Evolutionary conservation across 2,888 invertebrate genomes (phyloP).

Genomic region (Cantharis flavilabris): DNA sequence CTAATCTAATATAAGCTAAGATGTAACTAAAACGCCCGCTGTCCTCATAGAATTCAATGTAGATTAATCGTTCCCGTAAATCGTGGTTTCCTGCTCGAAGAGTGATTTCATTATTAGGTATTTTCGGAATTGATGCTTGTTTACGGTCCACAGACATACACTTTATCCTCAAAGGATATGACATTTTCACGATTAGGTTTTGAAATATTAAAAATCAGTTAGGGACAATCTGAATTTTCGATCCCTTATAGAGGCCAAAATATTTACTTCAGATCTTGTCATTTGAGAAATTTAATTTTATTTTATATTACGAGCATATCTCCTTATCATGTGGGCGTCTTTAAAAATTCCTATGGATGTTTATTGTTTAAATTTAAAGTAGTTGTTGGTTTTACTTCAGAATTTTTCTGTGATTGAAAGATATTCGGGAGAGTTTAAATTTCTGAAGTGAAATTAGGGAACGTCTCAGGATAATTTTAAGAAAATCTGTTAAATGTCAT

Average conservation of each 20-base stretch:
- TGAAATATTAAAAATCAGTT: neutral
- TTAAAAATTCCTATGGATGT: too few relatives aligned
- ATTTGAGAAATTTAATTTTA: too few relatives aligned
- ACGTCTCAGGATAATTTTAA: too few relatives aligned
- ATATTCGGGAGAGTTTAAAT: too few relatives aligned
- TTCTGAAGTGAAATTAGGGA: too few relatives aligned
- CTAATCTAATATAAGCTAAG: neutral
- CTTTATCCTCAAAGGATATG: neutral
- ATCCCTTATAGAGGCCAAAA: neutral
- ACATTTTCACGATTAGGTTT: neutral
- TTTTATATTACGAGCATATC: too few relatives aligned
- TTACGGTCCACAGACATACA: neutral
- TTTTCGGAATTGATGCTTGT: neutral
- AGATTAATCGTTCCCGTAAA: neutral
- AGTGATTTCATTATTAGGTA: neutral
- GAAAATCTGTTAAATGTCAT: too few relatives aligned
- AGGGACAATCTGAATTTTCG: neutral
- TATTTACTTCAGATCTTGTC: too few relatives aligned
- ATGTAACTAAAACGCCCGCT: neutral
- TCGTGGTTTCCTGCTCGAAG: neutral
- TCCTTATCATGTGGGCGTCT: too few relatives aligned
- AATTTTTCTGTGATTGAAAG: too few relatives aligned
- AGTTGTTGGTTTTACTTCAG: too few relatives aligned
- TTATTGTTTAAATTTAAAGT: too few relatives aligned
- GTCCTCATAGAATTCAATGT: neutral